Percentiles rank a stretch among this genome's conserved stretches.
These are phyloP conservation scores for Electrophaes corylata DNA, from an alignment of 2,888 invertebrate genomes.

Conservation along the genomic window DNA sequence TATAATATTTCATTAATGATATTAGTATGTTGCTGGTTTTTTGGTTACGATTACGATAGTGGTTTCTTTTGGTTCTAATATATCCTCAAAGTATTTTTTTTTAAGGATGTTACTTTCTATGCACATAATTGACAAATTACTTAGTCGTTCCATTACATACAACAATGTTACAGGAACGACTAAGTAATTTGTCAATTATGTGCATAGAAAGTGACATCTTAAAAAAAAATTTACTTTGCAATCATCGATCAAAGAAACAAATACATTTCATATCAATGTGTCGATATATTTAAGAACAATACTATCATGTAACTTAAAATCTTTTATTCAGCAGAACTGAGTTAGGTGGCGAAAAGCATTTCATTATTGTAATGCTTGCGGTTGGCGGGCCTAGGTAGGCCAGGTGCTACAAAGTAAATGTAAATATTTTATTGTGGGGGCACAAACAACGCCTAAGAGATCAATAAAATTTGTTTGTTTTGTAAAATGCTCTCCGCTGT, in stretches of 20 bases:
- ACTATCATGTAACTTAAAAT: conserved; percentile 43
- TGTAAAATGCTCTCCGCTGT: conserved; percentile 80
- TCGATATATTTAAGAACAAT: conserved; percentile 35
- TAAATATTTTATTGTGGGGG: conserved; percentile 82
- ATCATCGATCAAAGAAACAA: not conserved
- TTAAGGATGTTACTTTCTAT: no score
- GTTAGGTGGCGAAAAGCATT: conserved; percentile 64
- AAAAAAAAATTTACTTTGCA: no score
- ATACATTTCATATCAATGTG: conserved; percentile 12
- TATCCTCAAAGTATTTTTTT: no score
- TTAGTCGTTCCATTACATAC: no score
- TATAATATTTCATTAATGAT: no score
- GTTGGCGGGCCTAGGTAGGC: conserved; percentile 64
- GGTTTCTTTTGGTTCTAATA: no score
- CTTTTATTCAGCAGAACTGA: conserved; percentile 66
- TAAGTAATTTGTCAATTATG: no score
- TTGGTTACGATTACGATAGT: no score
- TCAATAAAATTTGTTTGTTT: conserved; percentile 84
- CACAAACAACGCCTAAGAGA: conserved; percentile 81
- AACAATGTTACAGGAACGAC: no score
- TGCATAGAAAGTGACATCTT: not conserved
- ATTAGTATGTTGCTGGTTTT: no score
- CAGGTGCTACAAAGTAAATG: conserved; percentile 81
- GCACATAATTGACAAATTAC: no score
- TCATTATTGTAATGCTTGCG: conserved; percentile 78